A percentile compares a stretch with the other conserved stretches of the same genome.
Conservation (phyloP, 2,797 vertebrate genomes). For the Darevskia mixta region DNA sequence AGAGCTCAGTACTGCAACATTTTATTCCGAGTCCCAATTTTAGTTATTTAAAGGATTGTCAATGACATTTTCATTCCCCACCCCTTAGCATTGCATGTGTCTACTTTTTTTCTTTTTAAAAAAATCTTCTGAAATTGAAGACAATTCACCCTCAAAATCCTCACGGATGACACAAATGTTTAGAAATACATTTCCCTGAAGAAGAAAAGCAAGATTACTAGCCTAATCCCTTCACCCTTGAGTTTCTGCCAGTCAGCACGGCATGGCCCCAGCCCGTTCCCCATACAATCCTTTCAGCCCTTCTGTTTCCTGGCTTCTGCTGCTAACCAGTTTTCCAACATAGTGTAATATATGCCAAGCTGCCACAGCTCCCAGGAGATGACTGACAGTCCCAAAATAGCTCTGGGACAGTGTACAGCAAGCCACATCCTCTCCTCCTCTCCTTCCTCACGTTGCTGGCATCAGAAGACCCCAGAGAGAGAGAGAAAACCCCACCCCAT, state of each 20-base stretch:
- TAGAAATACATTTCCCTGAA: neutral
- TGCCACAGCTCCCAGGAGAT: constrained; percentile 20
- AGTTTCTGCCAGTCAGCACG: neutral
- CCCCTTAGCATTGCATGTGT: neutral
- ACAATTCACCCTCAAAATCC: neutral
- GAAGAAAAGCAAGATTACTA: neutral
- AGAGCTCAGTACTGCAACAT: neutral
- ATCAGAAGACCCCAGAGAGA: neutral
- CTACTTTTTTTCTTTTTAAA: neutral
- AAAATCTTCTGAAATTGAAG: neutral
- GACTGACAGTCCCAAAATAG: constrained; percentile 37
- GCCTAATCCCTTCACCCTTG: neutral
- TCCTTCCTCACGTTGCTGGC: constrained; percentile 14
- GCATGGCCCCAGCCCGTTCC: neutral
- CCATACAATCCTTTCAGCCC: constrained; percentile 15
- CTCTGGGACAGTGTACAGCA: neutral
- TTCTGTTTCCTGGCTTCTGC: constrained; percentile 20
- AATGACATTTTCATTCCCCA: neutral
- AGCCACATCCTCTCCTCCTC: constrained; percentile 30
- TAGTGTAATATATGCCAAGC: constrained; percentile 17
- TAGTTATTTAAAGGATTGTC: neutral
- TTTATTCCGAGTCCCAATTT: neutral
- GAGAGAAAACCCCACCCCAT: neutral
- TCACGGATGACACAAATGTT: neutral
- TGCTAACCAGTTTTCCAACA: constrained; percentile 13